Evolutionary conservation across 2,888 invertebrate species (phyloP).

Genomic region (Drosophila yooni): DNA sequence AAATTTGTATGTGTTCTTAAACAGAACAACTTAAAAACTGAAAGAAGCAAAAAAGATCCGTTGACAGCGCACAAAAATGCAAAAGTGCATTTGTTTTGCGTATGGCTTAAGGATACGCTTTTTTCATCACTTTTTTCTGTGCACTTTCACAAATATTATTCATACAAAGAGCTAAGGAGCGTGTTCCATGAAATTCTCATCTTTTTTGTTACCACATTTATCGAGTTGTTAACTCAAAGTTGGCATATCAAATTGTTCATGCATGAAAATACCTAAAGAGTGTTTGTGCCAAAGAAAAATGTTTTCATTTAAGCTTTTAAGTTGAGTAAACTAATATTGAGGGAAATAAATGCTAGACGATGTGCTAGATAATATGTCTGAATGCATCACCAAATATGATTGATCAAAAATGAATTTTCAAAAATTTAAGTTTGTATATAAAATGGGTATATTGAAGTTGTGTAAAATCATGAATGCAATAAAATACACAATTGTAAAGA

Average conservation of each 20-base stretch:
- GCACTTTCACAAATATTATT: constrained; percentile 66
- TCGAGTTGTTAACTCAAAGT: constrained; percentile 5
- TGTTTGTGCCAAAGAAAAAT: not conserved
- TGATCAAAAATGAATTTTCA: not conserved
- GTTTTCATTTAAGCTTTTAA: not conserved
- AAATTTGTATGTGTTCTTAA: constrained; percentile 62
- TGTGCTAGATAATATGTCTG: not conserved
- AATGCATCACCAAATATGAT: not conserved
- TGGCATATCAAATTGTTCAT: constrained; percentile 1
- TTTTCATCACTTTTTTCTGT: not conserved
- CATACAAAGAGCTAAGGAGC: constrained; percentile 56
- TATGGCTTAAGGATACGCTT: constrained; percentile 41
- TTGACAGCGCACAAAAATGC: constrained; percentile 58
- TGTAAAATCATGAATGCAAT: not conserved
- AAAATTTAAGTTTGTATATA: not conserved
- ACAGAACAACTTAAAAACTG: constrained; percentile 60
- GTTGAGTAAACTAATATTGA: not conserved
- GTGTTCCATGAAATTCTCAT: constrained; percentile 24
- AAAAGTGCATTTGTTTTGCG: constrained; percentile 59
- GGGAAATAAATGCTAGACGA: not conserved
- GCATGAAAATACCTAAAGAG: not conserved
- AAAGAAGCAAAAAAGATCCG: constrained; percentile 18
- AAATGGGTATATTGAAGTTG: not conserved
- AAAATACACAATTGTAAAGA: not conserved
- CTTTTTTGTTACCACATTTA: constrained; percentile 7